phyloP scores from a whole-genome alignment of 2,888 invertebrate species.

The Sisyra nigra region DNA sequence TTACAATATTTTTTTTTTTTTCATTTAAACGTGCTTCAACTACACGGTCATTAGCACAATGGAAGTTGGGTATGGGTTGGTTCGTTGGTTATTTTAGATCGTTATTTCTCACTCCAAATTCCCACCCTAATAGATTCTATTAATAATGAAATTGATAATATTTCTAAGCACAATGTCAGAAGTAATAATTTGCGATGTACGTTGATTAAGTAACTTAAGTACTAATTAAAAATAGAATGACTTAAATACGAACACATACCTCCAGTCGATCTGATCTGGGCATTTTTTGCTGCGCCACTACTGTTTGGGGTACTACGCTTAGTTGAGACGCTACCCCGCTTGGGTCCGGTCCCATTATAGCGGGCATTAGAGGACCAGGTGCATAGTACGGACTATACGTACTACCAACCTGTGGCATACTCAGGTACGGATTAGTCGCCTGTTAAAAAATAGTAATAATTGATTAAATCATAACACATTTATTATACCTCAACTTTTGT shows the following conservation, averaged over 20 bases:
- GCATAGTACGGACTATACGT: slow-evolving; percentile 86
- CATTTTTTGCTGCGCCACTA: slow-evolving; percentile 81
- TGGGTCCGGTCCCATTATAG: slow-evolving; percentile 79
- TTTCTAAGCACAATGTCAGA: no score
- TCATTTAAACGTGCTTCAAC: no score
- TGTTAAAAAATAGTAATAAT: slow-evolving; percentile 26
- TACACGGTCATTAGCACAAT: no score
- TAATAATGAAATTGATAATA: no score
- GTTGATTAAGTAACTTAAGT: slow-evolving; percentile 9
- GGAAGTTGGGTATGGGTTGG: no score
- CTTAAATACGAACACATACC: slow-evolving; percentile 42
- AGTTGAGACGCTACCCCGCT: slow-evolving; percentile 64
- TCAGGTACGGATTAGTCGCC: slow-evolving; percentile 85
- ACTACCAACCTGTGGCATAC: slow-evolving; percentile 76
- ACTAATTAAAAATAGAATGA: slow-evolving; percentile 8
- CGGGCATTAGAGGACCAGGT: slow-evolving; percentile 75
- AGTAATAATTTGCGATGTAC: not conserved
- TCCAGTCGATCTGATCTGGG: slow-evolving; percentile 90
- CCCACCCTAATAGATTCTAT: no score
- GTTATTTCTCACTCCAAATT: no score
- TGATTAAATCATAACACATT: no score
- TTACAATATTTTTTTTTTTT: no score
- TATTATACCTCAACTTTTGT: no score
- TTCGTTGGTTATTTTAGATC: no score
- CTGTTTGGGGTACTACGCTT: slow-evolving; percentile 71